These are phyloP conservation scores for Amblyteles armatorius DNA, from an alignment of 2,888 invertebrate species.

Conservation along the genomic window DNA sequence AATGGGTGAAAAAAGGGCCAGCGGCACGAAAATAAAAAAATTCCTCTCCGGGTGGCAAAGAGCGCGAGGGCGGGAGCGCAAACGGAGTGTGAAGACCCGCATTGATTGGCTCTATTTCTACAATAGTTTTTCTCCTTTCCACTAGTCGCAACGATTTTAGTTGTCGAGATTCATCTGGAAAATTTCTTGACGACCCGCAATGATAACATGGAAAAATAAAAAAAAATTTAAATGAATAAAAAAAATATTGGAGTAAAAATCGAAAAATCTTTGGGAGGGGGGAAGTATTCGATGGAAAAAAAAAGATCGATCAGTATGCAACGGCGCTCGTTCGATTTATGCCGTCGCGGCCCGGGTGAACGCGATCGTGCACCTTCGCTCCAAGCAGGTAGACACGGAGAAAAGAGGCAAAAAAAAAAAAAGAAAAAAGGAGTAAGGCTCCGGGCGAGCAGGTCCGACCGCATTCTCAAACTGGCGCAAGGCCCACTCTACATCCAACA, in stretches of 20 bases:
- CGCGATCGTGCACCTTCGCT: slow-evolving; percentile 13
- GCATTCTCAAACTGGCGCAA: slow-evolving; percentile 73
- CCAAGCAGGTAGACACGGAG: slow-evolving; percentile 53
- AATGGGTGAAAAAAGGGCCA: slow-evolving; percentile 23
- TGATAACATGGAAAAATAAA: not conserved
- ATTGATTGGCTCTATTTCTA: slow-evolving; percentile 53
- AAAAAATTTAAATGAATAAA: not conserved
- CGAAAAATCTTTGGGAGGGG: too few relatives aligned
- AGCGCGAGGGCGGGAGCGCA: not conserved
- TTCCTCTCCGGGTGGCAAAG: slow-evolving; percentile 36
- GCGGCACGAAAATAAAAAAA: slow-evolving; percentile 51
- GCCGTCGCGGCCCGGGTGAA: slow-evolving; percentile 11
- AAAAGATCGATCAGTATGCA: slow-evolving; percentile 26
- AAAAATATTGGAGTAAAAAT: not conserved
- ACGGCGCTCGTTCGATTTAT: not conserved
- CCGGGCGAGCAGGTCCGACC: slow-evolving; percentile 71
- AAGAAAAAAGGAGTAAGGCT: slow-evolving; percentile 54
- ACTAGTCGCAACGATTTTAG: not conserved
- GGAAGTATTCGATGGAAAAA: not conserved
- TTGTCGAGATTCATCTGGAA: not conserved
- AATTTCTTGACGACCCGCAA: too few relatives aligned
- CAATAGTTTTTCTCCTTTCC: not conserved
- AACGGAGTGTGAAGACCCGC: slow-evolving; percentile 48
- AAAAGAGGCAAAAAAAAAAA: slow-evolving; percentile 47
- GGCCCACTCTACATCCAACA: slow-evolving; percentile 69